Base-by-base conservation (phyloP, 2,888 invertebrate genomes). In the Hemaris fuciformis region DNA sequence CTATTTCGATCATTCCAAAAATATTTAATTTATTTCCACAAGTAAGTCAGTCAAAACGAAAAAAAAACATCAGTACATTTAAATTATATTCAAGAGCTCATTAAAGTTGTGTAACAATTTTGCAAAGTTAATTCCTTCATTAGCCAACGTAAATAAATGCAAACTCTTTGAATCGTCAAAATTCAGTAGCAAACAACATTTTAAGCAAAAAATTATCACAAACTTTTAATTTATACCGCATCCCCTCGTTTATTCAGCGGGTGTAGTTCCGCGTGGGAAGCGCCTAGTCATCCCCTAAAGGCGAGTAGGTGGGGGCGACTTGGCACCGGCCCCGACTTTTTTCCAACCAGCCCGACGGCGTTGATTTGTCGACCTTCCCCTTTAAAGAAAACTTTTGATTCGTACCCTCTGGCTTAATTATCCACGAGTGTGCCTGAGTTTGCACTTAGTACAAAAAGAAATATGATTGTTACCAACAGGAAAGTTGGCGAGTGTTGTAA, bases 281-380 rank as follows among this genome's bases (percentile, higher is more conserved):
- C 74, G 76, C 79, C 73, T 76, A 77, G 79, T 81, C 83, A 83
- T 75, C 75, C 75, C 69, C 70, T 66, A 68, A 71, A 71, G 69
- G 68, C 64, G 64, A 68, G 66, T 70, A 65, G 64, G 68, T 66
- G 70, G 65, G 73, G 75, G 74, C 76, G 80, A 83, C 72, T 84
- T 85, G 84, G 84, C 84, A 82, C 73, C 72, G 74, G 76, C 71
- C 65, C 66, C 64, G 71, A 70, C 73, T 81, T 76, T 75, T 75
- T 70, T 62, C 66, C 62, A 58, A 63, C 61, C n/a, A 25, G 46
- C 57, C 67, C 61, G 58, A 59, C 70, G 64, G 67, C 60, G 64
- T 70, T 70, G 75, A 73, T 74, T 76, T 74, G 72, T 71, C 71
- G 73, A 71, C 64, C 66, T 74, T 43, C 61, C 62, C 48, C 42